These are phyloP conservation scores for Agonopterix arenella DNA, from an alignment of 2,888 invertebrate species.

Conservation along the genomic window DNA sequence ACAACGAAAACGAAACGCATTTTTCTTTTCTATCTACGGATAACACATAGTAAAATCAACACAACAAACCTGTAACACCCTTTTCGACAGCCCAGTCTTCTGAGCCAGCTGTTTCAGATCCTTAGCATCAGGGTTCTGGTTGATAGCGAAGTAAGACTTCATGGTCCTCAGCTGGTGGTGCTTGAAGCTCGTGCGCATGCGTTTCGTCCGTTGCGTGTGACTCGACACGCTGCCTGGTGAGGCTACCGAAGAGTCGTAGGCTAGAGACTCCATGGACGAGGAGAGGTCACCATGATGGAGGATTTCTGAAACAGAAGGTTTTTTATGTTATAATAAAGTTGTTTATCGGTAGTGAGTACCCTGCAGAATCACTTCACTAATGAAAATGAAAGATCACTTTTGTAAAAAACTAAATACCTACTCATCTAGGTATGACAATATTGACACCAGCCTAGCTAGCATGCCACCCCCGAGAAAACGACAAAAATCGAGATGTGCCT, in stretches of 20 bases:
- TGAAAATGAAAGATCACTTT: too few species aligned
- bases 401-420: too few species aligned
- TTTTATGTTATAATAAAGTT: too few species aligned
- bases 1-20: too few species aligned
- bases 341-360: too few species aligned
- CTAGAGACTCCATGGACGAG: constrained; percentile 86
- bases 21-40: too few species aligned
- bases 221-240: constrained; percentile 81
- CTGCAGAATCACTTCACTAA: too few species aligned
- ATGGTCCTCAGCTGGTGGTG: constrained; percentile 99
- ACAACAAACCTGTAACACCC: constrained; percentile 92
- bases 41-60: neutral
- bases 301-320: constrained; percentile 76
- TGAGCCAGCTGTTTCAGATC: constrained; percentile 98
- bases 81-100: constrained; percentile 98
- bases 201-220: constrained; percentile 86
- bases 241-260: constrained; percentile 84
- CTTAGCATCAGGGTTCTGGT: constrained; percentile 99
- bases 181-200: constrained; percentile 99
- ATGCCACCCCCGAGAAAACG: too few species aligned
- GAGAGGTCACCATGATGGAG: constrained; percentile 84
- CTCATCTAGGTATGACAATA: too few species aligned
- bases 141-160: constrained; percentile 99
- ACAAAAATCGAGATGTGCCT: too few species aligned
- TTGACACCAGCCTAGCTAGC: too few species aligned